Evolutionary conservation across 1,140 invertebrate species (phyloP), one percentile per base, ranked within the genome.

Genomic region (Geopemphigus sp.): DNA sequence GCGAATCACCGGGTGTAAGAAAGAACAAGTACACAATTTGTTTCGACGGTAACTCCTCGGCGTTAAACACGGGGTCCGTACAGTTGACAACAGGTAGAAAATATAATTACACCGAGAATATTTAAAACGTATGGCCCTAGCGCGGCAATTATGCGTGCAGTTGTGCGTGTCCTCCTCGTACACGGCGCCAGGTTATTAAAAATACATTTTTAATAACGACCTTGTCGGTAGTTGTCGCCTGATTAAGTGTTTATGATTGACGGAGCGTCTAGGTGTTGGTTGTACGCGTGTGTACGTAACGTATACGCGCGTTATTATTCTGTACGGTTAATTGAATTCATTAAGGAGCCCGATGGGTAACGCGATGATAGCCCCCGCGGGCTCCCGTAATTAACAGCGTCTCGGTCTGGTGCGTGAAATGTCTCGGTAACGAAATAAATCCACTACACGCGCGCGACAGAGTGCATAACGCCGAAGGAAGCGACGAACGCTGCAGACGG

Each of bases 201-300:
- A 24, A 78, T 63, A 45, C 29, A 26, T 78, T 63, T 78, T 78
- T 61, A 78, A 45, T 61, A 78, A 78, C 22, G 74, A 78, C 74
- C 74, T 78, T 61, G 74, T 29, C 32, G n/a, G 74, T 78, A 78
- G 56, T 78, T 63, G 74, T 63, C 74, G 32, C 32, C 74, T 54
- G 74, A 78, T 78, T 78, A 78, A 61, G 74, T 50, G 56, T 78
- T 78, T 63, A 76, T 57, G 74, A 78, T 78, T 61, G 74, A 78
- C 74, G 54, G 74, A 22, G 32, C 74, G 57, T 78, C 56, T 78
- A 78, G 74, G 74, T 61, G 74, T 76, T 59, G 32, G n/a, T n/a
- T 47, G 12, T 14, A 22, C 22, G 39, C 57, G n/a, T 45, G 22
- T 39, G 26, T 54, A 14, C 26, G 17, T 17, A n/a, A 57, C 57